These are phyloP conservation scores for Diadema setosum DNA, from an alignment of 35 echinoderm and acorn worm species.

Conservation along the genomic window DNA sequence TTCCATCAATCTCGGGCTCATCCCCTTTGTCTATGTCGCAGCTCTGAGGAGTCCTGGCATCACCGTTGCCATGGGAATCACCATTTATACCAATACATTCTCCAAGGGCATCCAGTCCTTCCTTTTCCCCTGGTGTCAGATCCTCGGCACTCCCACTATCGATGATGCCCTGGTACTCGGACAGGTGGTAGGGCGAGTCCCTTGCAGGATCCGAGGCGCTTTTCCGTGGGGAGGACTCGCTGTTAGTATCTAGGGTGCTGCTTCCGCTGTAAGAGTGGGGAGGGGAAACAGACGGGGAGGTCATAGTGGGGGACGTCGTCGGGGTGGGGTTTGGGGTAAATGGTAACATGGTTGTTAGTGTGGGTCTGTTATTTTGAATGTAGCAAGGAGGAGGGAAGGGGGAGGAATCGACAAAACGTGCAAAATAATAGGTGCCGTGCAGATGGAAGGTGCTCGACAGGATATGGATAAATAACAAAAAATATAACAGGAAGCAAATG, in stretches of 20 bases:
- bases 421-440: not conserved
- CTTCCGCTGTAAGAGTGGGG: constrained; percentile 87
- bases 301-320: constrained; percentile 52
- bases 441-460: not conserved
- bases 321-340: constrained; percentile 74
- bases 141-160: not conserved
- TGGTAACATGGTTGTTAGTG: constrained; percentile 76
- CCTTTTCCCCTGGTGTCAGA: not conserved
- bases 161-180: not conserved
- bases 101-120: not conserved
- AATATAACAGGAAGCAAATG: not conserved
- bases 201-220: constrained; percentile 14
- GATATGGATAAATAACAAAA: not conserved
- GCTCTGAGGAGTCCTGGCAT: not conserved
- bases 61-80: not conserved
- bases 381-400: not conserved
- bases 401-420: not conserved
- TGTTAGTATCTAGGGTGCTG: constrained; percentile 75
- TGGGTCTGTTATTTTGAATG: constrained; percentile 43
- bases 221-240: constrained; percentile 76
- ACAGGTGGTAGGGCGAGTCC: constrained; percentile 29
- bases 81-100: not conserved
- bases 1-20: not conserved
- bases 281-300: constrained; percentile 80
- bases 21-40: not conserved